These are phyloP conservation scores for Zosterops pallidus DNA, from an alignment of 2,113 vertebrate species.

Conservation along the genomic window DNA sequence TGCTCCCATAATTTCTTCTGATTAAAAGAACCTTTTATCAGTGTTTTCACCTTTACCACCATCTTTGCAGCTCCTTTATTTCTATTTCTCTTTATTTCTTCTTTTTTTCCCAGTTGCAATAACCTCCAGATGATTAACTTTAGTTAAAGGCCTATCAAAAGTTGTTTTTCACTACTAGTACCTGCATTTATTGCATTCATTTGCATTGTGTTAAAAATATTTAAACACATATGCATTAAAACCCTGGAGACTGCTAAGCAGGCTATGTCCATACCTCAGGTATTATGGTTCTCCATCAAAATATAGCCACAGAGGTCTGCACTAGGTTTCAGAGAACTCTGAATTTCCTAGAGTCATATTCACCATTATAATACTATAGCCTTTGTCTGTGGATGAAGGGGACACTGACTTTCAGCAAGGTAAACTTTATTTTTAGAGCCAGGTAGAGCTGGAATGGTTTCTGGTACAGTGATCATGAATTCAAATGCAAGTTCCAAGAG, in stretches of 20 bases:
- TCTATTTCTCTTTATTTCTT: neutral
- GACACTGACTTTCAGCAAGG: neutral
- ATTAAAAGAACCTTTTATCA: neutral
- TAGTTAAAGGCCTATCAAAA: neutral
- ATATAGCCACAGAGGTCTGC: neutral
- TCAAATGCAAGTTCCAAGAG: neutral
- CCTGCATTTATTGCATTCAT: neutral
- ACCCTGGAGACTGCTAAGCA: neutral
- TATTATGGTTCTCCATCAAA: neutral
- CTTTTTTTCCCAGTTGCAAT: neutral
- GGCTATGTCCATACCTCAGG: neutral
- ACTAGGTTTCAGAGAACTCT: neutral
- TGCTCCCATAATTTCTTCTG: neutral
- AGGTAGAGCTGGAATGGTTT: neutral
- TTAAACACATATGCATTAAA: neutral
- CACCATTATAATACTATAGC: neutral
- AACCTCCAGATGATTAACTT: neutral
- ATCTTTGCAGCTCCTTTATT: neutral
- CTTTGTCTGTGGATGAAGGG: neutral
- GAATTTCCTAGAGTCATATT: neutral
- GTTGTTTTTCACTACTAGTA: neutral
- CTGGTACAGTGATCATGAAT: neutral
- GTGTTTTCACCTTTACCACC: neutral
- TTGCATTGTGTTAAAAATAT: neutral
- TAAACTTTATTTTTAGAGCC: neutral